Base-by-base conservation (phyloP, 1,140 invertebrate species). In the Drosophila chauvacae region DNA sequence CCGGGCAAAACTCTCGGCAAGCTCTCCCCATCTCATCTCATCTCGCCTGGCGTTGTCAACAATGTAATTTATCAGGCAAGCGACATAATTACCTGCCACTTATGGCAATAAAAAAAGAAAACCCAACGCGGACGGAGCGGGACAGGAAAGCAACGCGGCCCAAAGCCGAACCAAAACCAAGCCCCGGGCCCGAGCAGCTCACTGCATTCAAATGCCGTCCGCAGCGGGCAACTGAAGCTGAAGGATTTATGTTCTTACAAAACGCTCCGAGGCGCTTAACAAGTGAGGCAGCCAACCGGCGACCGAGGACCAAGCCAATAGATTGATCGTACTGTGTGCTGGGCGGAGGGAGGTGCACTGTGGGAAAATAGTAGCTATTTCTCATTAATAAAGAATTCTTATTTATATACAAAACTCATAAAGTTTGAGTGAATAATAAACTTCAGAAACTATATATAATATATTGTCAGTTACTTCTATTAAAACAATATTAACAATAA, bases 81-180 rank as follows among this genome's bases (percentile, higher is more conserved):
- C 84, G 90, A 91, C 90, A 91, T 91, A 91, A 91, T 91, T 91
- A 91, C 90, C 90, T 91, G 90, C 90, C 90, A 88, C 90, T 91
- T 91, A 84, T 85, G 83, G 86, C 84, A 81, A 91, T 84, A 84
- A 91, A 91, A 90, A 84, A 70, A 48, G 28, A 28, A 28, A 28
- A 30, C 48, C 23, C 66, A 55, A 70, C 48, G 60, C 72, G 59
- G 61, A 71, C 60, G 60, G 59, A 55, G 55, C 44, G 58, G 59
- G 65, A 59, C 61, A 33, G 55, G 55, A 47, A 41, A 45, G 68
- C 45, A 65, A 55, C 39, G 14, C 59, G 23, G 33, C 56, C 37
- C 57, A 51, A 13, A 57, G 51, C 58, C 57, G 50, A 45, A 41
- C 23, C n/a, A 16, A 69, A 33, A 11, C 39, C 53, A 18, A 23